Percentiles rank a stretch among this genome's conserved stretches.
These are phyloP conservation scores for Myoxocephalus aenaeus DNA, from an alignment of 2,797 vertebrate genomes.

Conservation along the genomic window DNA sequence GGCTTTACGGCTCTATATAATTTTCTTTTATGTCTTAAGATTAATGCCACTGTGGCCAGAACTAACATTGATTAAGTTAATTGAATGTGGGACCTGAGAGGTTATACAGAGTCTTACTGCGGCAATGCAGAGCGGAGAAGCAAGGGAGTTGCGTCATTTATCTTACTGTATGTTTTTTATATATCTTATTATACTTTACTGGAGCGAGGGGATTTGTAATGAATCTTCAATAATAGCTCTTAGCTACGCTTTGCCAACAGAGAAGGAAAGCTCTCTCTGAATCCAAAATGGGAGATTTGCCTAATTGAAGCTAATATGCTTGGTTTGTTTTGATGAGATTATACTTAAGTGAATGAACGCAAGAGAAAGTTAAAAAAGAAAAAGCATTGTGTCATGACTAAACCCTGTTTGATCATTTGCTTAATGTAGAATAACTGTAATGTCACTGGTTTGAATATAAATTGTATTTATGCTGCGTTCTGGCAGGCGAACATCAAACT, in stretches of 20 bases:
- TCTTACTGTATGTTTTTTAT: constrained; percentile 41
- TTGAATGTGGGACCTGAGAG: constrained; percentile 57
- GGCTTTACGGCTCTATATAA: constrained; percentile 51
- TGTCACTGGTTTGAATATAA: constrained; percentile 51
- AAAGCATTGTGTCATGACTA: constrained; percentile 49
- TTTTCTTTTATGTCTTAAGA: constrained; percentile 51
- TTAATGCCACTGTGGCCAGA: constrained; percentile 49
- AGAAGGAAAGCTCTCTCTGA: constrained; percentile 37
- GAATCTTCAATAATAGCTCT: constrained; percentile 66
- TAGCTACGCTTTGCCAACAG: constrained; percentile 42
- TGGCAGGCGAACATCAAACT: not conserved
- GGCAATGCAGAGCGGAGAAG: constrained; percentile 17
- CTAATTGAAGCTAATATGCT: constrained; percentile 71
- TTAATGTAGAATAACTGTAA: constrained; percentile 59
- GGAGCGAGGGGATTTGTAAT: constrained; percentile 52
- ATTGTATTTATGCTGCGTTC: constrained; percentile 39
- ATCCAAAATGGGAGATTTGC: constrained; percentile 61
- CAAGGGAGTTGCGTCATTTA: constrained; percentile 45
- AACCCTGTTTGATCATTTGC: constrained; percentile 60
- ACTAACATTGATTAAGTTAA: constrained; percentile 70
- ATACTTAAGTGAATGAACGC: constrained; percentile 65
- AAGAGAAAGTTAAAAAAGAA: constrained; percentile 46
- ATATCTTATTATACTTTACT: constrained; percentile 45
- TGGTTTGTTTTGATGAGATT: constrained; percentile 76
- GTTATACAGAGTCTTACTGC: constrained; percentile 32